phyloP scores from a whole-genome alignment of 1,140 invertebrate genomes.

The Lepidurus apus region DNA sequence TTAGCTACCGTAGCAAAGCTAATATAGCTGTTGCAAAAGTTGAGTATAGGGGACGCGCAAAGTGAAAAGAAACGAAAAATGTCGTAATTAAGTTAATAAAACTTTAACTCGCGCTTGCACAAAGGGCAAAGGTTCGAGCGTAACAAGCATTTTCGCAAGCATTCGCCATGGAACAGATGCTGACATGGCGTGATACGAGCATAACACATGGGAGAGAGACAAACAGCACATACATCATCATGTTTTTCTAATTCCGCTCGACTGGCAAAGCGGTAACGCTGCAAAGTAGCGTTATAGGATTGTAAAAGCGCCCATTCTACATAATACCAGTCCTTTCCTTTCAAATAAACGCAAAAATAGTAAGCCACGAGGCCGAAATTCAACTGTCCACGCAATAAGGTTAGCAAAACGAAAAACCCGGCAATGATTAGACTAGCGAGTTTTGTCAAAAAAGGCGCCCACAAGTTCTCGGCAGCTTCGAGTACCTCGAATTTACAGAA shows the following conservation, averaged over 20 bases:
- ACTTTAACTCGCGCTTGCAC: conserved; percentile 56
- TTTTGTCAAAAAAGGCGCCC: conserved; percentile 57
- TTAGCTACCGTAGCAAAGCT: neutral
- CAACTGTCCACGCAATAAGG: conserved; percentile 52
- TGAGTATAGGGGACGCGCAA: neutral
- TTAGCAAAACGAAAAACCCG: conserved; percentile 48
- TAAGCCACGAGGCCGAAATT: conserved; percentile 53
- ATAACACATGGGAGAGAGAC: conserved; percentile 59
- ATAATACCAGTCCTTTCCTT: conserved; percentile 54
- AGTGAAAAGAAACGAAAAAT: neutral
- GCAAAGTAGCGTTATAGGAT: conserved; percentile 49
- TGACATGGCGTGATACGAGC: conserved; percentile 67
- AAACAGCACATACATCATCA: conserved; percentile 70
- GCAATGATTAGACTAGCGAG: conserved; percentile 53
- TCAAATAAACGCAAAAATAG: conserved; percentile 64
- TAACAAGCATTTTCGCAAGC: conserved; percentile 62
- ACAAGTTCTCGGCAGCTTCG: conserved; percentile 61
- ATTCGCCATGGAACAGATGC: conserved; percentile 69
- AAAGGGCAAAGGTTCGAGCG: conserved; percentile 63
- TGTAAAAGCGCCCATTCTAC: conserved; percentile 52
- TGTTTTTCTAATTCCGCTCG: conserved; percentile 57
- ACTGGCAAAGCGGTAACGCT: conserved; percentile 58
- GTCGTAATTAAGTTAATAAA: conserved; percentile 37
- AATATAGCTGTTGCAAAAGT: neutral
- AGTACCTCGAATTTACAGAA: conserved; percentile 55